Base-by-base conservation (phyloP, 2,113 vertebrate species). In the Spheniscus mendiculus region DNA sequence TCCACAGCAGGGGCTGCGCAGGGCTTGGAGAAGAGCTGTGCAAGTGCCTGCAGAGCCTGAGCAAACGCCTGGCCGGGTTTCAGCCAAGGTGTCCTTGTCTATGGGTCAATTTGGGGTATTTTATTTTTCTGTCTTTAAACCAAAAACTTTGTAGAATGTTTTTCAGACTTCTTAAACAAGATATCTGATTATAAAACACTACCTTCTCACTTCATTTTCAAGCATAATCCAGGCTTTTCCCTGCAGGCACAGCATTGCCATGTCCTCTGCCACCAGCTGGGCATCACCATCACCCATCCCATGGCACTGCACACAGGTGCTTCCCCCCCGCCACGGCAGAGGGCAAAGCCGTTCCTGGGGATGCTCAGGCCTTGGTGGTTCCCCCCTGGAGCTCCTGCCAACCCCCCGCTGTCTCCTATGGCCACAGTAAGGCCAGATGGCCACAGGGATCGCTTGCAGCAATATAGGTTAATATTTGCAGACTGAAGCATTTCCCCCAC, bases 111-210 rank as follows among this genome's bases (percentile, higher is more conserved):
- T 36, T 42, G 1, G 81, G 44, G 38, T 56, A 55, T 91, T 93
- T 69, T 56, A 77, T 87, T 84, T 79, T 89, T 76, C 77, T 90
- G 34, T 42, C 36, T 69, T 96, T 55, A 84, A 87, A 71, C 45
- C 14, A 81, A 84, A 86, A 70, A 16, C 55, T 58, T 81, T 67
- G 40, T 59, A 45, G 20, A 70, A 59, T 3, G 3, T 52, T 76
- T 85, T 93, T 65, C 45, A 56, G 25, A 36, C 61, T 87, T 94
- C 26, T 76, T 82, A 67, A 84, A 81, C 59, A 67, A 71, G 12
- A 49, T 55, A 38, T 42, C 13, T n/a, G 23, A 69, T 72, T 91
- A 83, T 25, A 72, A 96, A 90, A 3, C 34, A n/a, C 16, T 83
- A 21, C 4, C 4, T 72, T 71, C 52, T 89, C 11, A 9, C 14